Base-by-base conservation (phyloP, 2,113 vertebrate genomes). In the Cheirogaleus medius region DNA sequence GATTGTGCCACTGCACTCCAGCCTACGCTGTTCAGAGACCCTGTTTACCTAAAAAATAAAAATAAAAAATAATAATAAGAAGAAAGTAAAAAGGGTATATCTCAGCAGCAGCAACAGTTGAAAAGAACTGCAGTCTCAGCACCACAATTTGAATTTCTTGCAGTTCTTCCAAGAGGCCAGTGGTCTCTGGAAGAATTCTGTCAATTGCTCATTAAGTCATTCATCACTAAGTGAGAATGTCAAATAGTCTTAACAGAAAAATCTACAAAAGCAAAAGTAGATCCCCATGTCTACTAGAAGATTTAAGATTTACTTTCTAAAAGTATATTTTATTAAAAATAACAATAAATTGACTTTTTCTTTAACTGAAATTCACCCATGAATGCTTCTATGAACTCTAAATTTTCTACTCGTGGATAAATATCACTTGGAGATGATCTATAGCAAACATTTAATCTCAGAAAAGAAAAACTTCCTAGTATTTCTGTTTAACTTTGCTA, bases 391-490 rank as follows among this genome's bases (percentile, higher is more conserved):
- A 83, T 81, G 37, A 91, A 89, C n/a, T 91, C 39, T 87, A 58
- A 89, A 87, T 66, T 94, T 96, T 91, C 68, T 80, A 95, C 37
- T 89, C 29, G 85, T 52, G n/a, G 34, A 52, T 96, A 94, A 94
- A 78, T 58, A 95, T 78, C 56, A 54, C 20, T 37, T 96, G 29
- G 32, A 94, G 47, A 78, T 83, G 78, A 95, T 64, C 14, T 29
- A 5, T 83, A 84, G 29, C 64, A 95, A 94, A 95, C n/a, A 96
- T n/a, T 94, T 78, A 84, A 96, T 4, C 58, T 96, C 69, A 87
- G 54, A 76, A 97, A n/a, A 94, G 63, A 95, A 97, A 37, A 12
- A 84, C 23, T 88, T 44, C 4, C 29, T 69, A 91, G 47, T 14
- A 89, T 32, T 87, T 91, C 47, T 82, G 64, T 6, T 85, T 69